Conservation (phyloP, 2,113 vertebrate genomes). For the Thamnophis sirtalis region DNA sequence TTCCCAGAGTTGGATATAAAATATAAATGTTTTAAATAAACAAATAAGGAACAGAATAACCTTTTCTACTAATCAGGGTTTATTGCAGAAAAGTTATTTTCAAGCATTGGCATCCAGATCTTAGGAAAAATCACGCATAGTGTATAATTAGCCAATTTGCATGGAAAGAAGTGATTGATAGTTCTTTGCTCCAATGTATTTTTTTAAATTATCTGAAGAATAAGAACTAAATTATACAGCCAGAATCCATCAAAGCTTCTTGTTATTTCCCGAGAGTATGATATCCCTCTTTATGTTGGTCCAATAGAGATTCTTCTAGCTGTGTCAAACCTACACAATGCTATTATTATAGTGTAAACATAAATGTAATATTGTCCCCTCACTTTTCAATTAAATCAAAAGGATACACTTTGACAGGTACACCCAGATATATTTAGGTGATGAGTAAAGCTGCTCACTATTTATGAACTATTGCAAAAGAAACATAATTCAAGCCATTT, state of each 20-base stretch:
- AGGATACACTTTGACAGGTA: neutral
- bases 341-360: neutral
- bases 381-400: neutral
- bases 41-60: neutral
- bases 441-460: neutral
- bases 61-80: neutral
- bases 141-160: neutral
- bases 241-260: neutral
- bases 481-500: neutral
- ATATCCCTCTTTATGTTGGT: neutral
- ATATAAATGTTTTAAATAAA: no score
- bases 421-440: neutral
- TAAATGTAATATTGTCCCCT: neutral
- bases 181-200: neutral
- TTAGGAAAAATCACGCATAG: neutral
- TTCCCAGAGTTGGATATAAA: no score
- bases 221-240: neutral
- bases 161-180: neutral
- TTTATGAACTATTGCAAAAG: neutral
- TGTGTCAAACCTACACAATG: neutral
- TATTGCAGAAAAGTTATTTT: neutral
- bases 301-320: neutral
- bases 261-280: neutral
- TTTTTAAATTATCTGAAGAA: neutral
- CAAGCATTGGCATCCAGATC: neutral